Base-by-base conservation (phyloP, 1,140 invertebrate genomes). In the Ooceraea biroi region DNA sequence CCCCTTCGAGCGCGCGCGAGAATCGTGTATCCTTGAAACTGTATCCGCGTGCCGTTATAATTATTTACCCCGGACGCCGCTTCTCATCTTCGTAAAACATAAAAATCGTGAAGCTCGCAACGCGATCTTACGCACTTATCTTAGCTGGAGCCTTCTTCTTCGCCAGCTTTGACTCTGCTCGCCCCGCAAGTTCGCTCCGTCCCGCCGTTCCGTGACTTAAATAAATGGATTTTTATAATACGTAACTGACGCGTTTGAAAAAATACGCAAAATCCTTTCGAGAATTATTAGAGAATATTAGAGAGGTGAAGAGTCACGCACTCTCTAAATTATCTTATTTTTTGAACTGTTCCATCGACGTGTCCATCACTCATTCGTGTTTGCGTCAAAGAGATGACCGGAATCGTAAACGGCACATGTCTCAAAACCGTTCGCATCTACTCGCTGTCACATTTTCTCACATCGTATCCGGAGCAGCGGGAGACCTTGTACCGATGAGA, bases 11-110 rank as follows among this genome's bases (percentile, higher is more conserved):
- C 57, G 57, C 48, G 69, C 36, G 68, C 52, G 46, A 14, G 30
- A 68, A 14, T 66, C 19, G 60, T 77, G 27, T 80, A 50, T 57
- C 50, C 76, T n/a, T n/a, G 46, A 63, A 80, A 84, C 50, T 46
- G 22, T 71, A 19, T 57, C 44, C 19, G 60, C 12, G 63, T 2
- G 22, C 57, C 36, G 65, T 80, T 57, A 80, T 58, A 80, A 80
- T 80, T 71, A 71, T 80, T 80, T 36, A 36, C 44, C 66, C 52
- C 22, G 55, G 25, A 55, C 30, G 17, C n/a, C 76, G 22, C 30
- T 27, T n/a, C 52, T 69, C 17, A 30, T 69, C 12, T 27, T 10
- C 25, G 36, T 3, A 52, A 69, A 69, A 30, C 30, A 44, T 19
- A 65, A 77, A 50, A 66, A 50, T 77, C 36, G 50, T 46, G n/a